phyloP scores from a whole-genome alignment of 2,888 invertebrate species.

The Mesochorus sp. region DNA sequence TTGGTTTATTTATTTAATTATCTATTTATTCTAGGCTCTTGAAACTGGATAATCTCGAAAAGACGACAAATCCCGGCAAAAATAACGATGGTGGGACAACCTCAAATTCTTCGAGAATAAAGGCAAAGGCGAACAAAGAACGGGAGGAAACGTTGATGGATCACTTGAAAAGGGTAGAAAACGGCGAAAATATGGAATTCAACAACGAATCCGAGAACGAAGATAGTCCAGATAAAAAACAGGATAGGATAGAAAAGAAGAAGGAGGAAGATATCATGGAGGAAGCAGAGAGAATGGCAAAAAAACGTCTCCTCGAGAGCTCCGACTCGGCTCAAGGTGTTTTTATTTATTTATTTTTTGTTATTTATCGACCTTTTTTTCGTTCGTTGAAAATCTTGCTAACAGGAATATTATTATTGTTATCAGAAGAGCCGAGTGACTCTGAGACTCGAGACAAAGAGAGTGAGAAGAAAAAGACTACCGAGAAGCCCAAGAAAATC shows the following conservation, averaged over 20 bases:
- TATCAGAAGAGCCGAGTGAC: conserved; percentile 28
- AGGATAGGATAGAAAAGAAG: neutral
- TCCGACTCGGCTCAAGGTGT: conserved; percentile 47
- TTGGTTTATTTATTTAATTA: neutral
- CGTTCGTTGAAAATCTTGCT: neutral
- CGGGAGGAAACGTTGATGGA: conserved; percentile 71
- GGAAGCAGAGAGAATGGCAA: conserved; percentile 53
- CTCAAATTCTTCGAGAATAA: conserved; percentile 45
- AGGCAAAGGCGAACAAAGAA: conserved; percentile 61
- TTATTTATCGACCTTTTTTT: too few relatives aligned
- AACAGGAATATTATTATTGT: neutral
- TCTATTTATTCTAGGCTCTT: conserved; percentile 58
- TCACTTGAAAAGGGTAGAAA: conserved; percentile 70
- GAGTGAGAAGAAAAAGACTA: neutral
- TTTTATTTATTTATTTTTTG: neutral
- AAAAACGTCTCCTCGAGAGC: conserved; percentile 55
- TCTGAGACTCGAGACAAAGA: conserved; percentile 29
- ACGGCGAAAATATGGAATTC: conserved; percentile 53
- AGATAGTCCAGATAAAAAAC: neutral
- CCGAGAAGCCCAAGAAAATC: conserved; percentile 19
- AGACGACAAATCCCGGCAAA: conserved; percentile 48
- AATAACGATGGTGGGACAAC: conserved; percentile 50
- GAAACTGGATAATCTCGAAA: conserved; percentile 68
- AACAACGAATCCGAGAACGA: conserved; percentile 38
- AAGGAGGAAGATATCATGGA: conserved; percentile 20